Percentiles rank a stretch among this genome's conserved stretches.
Evolutionary conservation across 92 coral and sea anemone genomes (phyloP).

Genomic region (Isaurus tuberculatus): DNA sequence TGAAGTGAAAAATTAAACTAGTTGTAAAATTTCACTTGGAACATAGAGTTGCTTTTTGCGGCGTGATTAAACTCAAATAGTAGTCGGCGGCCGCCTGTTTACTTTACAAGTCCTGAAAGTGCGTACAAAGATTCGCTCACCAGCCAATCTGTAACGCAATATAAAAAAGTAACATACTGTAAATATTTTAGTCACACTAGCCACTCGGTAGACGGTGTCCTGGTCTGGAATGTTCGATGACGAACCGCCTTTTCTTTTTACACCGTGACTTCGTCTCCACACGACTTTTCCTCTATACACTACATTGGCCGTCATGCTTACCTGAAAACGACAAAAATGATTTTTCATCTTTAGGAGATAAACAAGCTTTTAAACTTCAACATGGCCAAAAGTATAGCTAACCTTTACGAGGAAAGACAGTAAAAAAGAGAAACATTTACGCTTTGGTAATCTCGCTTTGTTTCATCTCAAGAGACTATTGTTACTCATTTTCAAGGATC

Average conservation of each 20-base stretch:
- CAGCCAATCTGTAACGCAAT: not conserved
- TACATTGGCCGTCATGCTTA: conserved; percentile 73
- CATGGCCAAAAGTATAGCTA: not conserved
- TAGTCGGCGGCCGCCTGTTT: no score
- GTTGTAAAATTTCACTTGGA: no score
- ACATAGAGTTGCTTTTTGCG: no score
- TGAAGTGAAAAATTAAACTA: no score
- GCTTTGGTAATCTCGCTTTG: no score
- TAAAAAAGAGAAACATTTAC: not conserved
- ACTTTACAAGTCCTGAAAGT: no score
- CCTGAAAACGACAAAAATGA: conserved; percentile 55
- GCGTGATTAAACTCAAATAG: no score
- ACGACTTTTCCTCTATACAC: conserved; percentile 74
- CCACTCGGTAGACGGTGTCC: conserved; percentile 89
- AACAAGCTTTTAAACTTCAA: not conserved
- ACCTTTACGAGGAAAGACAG: no score
- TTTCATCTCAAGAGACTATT: no score
- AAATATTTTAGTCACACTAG: conserved; percentile 88
- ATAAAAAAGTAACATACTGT: conserved; percentile 61
- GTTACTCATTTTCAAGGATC: no score
- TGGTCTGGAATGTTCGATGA: conserved; percentile 66
- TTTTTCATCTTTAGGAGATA: not conserved
- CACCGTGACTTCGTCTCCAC: conserved; percentile 80
- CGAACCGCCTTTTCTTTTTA: conserved; percentile 65
- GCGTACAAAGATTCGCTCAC: no score